Conservation (phyloP, 1,140 invertebrate species). For the Arion vulgaris region DNA sequence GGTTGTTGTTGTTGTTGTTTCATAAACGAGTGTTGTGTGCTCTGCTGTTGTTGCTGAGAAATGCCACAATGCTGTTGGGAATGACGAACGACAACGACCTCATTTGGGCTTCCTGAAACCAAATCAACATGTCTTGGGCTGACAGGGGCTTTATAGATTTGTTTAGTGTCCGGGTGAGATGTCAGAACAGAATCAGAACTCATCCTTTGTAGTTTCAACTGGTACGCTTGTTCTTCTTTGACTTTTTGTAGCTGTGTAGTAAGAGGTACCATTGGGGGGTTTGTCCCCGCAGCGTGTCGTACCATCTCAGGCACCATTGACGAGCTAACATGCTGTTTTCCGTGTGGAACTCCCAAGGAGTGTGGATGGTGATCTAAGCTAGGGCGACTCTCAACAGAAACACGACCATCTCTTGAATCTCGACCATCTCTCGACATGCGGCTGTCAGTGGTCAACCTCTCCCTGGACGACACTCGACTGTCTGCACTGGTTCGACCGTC, state of each 20-base stretch:
- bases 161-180: not conserved
- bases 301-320: constrained; percentile 15
- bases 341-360: not conserved
- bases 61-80: constrained; percentile 26
- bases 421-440: not conserved
- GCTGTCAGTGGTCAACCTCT: not conserved
- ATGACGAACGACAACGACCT: constrained; percentile 36
- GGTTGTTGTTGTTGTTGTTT: constrained; percentile 30
- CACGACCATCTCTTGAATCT: constrained; percentile 11
- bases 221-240: constrained; percentile 29
- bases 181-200: not conserved
- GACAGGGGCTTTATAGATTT: not conserved
- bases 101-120: not conserved
- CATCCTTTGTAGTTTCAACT: constrained; percentile 35
- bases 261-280: constrained; percentile 30
- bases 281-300: not conserved
- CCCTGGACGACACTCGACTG: too few relatives aligned
- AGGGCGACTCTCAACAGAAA: constrained; percentile 14
- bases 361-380: constrained; percentile 4
- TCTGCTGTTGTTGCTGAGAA: constrained; percentile 11
- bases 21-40: not conserved
- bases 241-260: constrained; percentile 37
- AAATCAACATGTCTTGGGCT: not conserved
- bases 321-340: not conserved
- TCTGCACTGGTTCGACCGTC: constrained; percentile 24